phyloP scores from a whole-genome alignment of 2,888 invertebrate species.

The Corbicula japonica region DNA sequence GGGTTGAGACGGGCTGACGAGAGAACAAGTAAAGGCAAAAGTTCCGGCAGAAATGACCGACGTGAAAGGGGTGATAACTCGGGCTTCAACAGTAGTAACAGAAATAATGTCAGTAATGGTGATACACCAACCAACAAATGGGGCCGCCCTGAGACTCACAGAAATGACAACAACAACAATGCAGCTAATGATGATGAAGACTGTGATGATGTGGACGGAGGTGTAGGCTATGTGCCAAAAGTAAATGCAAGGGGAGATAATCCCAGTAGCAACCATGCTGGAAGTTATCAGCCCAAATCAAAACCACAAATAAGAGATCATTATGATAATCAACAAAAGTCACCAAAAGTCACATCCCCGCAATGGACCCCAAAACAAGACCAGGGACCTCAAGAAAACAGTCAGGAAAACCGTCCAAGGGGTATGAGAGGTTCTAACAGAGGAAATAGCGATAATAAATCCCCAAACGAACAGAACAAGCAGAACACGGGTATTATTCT shows the following conservation, averaged over 20 bases:
- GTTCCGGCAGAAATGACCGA: not conserved
- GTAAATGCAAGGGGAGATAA: not conserved
- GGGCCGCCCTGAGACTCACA: not conserved
- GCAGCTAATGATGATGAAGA: conserved; percentile 8
- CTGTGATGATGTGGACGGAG: conserved; percentile 10
- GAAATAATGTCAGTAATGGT: not conserved
- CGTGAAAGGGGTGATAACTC: not conserved
- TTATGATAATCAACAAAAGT: not conserved
- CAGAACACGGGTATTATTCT: too few relatives aligned
- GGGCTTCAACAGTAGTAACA: conserved; percentile 1
- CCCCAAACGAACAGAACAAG: too few relatives aligned
- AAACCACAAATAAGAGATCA: not conserved
- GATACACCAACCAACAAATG: not conserved
- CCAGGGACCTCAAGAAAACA: not conserved
- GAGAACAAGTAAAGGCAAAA: conserved; percentile 1
- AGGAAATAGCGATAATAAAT: too few relatives aligned
- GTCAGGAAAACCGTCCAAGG: not conserved
- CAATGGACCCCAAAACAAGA: not conserved
- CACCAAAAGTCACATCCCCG: not conserved
- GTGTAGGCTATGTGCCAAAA: not conserved
- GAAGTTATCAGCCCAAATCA: not conserved
- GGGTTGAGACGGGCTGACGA: conserved; percentile 58
- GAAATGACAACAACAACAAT: not conserved
- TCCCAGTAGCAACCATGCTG: not conserved
- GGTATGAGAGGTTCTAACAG: too few relatives aligned